Base-by-base conservation (phyloP, 2,797 vertebrate genomes). In the Odontamblyopus rebecca region DNA sequence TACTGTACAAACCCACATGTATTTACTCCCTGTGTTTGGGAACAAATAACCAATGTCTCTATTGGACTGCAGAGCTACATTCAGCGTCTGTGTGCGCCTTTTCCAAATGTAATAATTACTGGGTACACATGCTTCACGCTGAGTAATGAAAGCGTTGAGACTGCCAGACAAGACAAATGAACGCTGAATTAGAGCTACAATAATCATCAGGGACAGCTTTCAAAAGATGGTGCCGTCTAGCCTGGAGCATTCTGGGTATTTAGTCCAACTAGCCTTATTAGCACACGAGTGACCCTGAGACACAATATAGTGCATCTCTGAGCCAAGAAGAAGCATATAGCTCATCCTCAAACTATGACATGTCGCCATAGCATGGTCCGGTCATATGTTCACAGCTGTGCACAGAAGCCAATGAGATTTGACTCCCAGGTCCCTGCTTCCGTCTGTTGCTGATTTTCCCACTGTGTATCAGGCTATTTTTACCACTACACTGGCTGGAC, bases 381-480 rank as follows among this genome's bases (percentile, higher is more conserved):
- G 73, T 89, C 80, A 76, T 79, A 86, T 85, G 73, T 84, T 85
- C 86, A 79, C 89, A 91, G 89, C 90, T 89, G 89, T 69, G 67
- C 80, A 87, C 69, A 41, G 48, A 67, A 30, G 50, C 85, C 88
- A 90, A 92, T 86, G 86, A 83, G 90, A 89, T 87, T 67, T 89
- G 91, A 91, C 90, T 91, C 85, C 70, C 85, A 79, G 89, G 91
- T 91, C 92, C 92, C 92, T 63, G 88, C 88, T 93, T 93, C 91
- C 84, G 72, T 90, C 85, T 74, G 80, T 81, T 83, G 88, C 90
- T 90, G 88, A 93, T 89, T 93, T 94, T 93, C 92, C 91, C 93
- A 94, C 89, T 88, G 86, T 84, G 91, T 85, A 78, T 82, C 79
- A 70, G 74, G 86, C 91, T 94, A 94, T 95, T 94, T 94, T 93